These are phyloP conservation scores for Cyanocitta stelleri DNA, from an alignment of 2,113 vertebrate species.

Conservation along the genomic window DNA sequence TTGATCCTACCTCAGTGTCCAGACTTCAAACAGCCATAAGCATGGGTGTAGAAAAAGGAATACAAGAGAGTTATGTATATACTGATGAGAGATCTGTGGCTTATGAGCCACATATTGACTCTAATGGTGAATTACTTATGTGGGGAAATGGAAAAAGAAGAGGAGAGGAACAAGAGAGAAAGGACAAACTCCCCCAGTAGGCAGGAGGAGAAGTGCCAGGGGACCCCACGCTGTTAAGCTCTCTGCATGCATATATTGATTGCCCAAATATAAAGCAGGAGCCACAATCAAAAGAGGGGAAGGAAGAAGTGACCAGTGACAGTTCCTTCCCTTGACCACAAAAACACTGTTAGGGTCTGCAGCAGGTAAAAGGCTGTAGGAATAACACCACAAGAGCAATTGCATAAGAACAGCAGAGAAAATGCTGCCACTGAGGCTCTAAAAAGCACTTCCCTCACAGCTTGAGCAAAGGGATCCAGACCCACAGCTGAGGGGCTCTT, in stretches of 20 bases:
- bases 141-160: not conserved
- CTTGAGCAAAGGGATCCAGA: not conserved
- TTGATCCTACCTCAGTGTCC: not conserved
- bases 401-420: not conserved
- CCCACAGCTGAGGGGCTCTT: not conserved
- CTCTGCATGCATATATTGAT: not conserved
- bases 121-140: not conserved
- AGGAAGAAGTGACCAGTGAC: not conserved
- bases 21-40: not conserved
- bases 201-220: accelerated
- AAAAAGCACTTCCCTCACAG: not conserved
- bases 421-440: not conserved
- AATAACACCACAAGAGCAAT: not conserved
- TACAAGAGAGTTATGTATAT: not conserved
- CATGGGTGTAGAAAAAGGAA: not conserved
- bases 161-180: not conserved
- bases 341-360: not conserved
- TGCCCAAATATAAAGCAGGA: not conserved
- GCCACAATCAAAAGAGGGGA: not conserved
- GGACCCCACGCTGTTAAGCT: accelerated
- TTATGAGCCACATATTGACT: not conserved
- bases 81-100: not conserved
- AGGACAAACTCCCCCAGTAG: not conserved
- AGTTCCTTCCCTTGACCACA: not conserved
- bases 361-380: not conserved